phyloP scores from a whole-genome alignment of 2,888 invertebrate species.

The Hypena proboscidalis region DNA sequence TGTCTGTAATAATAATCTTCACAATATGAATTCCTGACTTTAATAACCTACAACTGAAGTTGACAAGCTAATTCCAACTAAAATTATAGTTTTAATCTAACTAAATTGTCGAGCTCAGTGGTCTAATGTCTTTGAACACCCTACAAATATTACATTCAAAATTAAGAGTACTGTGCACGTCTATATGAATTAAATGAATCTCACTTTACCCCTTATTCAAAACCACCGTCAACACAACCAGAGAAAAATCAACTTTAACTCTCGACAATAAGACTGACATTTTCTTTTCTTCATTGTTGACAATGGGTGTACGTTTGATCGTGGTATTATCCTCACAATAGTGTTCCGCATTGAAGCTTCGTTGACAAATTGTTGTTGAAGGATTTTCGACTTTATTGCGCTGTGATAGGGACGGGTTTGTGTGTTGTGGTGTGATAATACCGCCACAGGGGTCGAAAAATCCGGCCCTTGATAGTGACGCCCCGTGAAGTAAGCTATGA shows the following conservation, averaged over 20 bases:
- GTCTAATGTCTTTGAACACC: constrained; percentile 47
- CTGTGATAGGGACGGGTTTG: constrained; percentile 55
- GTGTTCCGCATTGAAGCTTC: constrained; percentile 79
- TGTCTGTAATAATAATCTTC: background rate
- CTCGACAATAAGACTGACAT: constrained; percentile 37
- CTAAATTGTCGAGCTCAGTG: constrained; percentile 31
- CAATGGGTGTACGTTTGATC: constrained; percentile 80
- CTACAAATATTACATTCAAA: constrained; percentile 64
- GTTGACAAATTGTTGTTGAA: constrained; percentile 63
- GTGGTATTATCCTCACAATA: constrained; percentile 82
- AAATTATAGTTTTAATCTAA: constrained; percentile 18
- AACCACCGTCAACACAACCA: constrained; percentile 20
- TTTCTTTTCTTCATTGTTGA: constrained; percentile 37
- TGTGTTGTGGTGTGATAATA: constrained; percentile 57
- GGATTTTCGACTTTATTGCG: constrained; percentile 51
- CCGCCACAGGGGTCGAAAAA: constrained; percentile 79
- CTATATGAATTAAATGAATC: constrained; percentile 81
- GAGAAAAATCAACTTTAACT: constrained; percentile 44
- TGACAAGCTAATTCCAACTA: constrained; percentile 11
- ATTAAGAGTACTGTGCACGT: constrained; percentile 80
- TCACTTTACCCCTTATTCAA: constrained; percentile 76
- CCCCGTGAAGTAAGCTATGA: constrained; percentile 84
- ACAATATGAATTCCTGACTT: background rate
- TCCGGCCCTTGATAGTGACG: constrained; percentile 79
- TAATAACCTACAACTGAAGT: background rate